Percentiles rank a stretch among this genome's conserved stretches.
Evolutionary conservation across 2,797 vertebrate genomes (phyloP).

Genomic region (Coluber constrictor): DNA sequence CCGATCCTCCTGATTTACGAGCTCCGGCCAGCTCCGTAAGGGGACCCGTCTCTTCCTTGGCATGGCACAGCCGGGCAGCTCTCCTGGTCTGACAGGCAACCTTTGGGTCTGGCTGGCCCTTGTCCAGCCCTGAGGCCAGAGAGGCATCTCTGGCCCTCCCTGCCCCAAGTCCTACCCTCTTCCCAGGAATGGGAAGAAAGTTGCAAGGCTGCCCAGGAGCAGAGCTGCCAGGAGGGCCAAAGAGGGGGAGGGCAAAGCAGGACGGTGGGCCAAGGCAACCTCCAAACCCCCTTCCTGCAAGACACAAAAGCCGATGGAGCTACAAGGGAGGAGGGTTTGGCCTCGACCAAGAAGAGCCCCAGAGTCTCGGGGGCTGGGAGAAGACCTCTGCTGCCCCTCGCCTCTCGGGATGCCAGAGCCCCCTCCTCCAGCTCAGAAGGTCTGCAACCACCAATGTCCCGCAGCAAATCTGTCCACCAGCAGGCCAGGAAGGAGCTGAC

Average conservation of each 20-base stretch:
- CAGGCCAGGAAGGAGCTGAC: slow-evolving; percentile 32
- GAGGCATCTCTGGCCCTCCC: slow-evolving; percentile 73
- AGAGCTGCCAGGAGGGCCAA: slow-evolving; percentile 45
- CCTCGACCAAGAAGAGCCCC: neutral
- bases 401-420: neutral
- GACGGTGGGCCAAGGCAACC: neutral
- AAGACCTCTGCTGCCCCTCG: neutral
- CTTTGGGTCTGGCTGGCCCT: slow-evolving; percentile 75
- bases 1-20: slow-evolving; percentile 74
- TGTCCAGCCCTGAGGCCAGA: slow-evolving; percentile 74
- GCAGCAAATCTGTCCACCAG: neutral
- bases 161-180: slow-evolving; percentile 23
- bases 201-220: neutral
- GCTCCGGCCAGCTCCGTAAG: slow-evolving; percentile 73
- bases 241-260: neutral
- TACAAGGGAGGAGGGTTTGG: neutral
- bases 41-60: slow-evolving; percentile 77
- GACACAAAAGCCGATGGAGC: neutral
- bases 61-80: slow-evolving; percentile 82
- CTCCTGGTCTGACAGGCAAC: slow-evolving; percentile 74
- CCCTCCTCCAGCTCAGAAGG: slow-evolving; percentile 21
- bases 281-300: neutral
- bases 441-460: neutral
- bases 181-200: neutral
- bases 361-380: slow-evolving; percentile 30